Percentiles rank a stretch among this genome's conserved stretches.
These are phyloP conservation scores for Crotalus horridus DNA, from an alignment of 2,113 vertebrate species.

Conservation along the genomic window DNA sequence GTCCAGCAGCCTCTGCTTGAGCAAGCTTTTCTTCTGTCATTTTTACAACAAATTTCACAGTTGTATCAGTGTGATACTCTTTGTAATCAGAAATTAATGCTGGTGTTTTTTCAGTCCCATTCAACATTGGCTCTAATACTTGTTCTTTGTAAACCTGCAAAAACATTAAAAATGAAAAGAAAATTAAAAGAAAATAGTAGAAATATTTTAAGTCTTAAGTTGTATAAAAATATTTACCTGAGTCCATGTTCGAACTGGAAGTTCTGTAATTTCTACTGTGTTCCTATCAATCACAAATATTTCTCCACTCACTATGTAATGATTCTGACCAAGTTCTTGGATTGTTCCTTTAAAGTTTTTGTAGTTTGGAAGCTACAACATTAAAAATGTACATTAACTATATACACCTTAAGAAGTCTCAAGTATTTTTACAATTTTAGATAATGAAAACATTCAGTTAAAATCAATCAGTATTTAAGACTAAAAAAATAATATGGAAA, in stretches of 20 bases:
- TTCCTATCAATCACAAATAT: conserved; percentile 92
- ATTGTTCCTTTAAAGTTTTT: conserved; percentile 96
- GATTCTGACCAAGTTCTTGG: conserved; percentile 95
- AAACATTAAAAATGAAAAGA: conserved; percentile 27
- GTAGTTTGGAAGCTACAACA: conserved; percentile 90
- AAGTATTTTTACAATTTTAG: neutral
- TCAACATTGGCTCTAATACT: conserved; percentile 95
- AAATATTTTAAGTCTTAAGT: neutral
- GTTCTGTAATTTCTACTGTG: conserved; percentile 96
- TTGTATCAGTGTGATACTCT: conserved; percentile 96
- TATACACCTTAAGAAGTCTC: neutral
- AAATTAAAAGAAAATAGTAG: neutral
- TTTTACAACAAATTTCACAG: conserved; percentile 96
- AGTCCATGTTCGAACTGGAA: conserved; percentile 97
- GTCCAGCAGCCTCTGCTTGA: conserved; percentile 91
- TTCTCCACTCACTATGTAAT: conserved; percentile 94
- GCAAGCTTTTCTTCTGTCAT: conserved; percentile 97
- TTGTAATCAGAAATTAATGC: conserved; percentile 96
- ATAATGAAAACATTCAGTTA: neutral
- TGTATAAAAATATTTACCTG: conserved; percentile 74
- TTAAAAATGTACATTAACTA: conserved; percentile 25
- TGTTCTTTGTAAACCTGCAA: conserved; percentile 93
- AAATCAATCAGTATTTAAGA: neutral
- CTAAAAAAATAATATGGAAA: neutral
- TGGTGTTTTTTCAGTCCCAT: conserved; percentile 95